Evolutionary conservation across 2,113 vertebrate genomes (phyloP).

Genomic region (Channa maculata): DNA sequence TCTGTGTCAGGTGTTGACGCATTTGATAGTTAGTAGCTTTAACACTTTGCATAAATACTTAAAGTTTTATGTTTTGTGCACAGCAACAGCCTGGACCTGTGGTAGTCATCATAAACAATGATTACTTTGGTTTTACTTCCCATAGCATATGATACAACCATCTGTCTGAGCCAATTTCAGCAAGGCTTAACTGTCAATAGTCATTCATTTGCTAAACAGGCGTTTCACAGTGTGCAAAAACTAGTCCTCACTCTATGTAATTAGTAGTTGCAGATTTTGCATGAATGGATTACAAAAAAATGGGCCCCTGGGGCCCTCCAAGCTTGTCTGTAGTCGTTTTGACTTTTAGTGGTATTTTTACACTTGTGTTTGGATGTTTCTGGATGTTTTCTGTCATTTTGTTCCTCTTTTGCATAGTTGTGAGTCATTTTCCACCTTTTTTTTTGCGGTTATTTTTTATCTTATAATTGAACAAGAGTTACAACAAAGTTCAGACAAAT

Average conservation of each 20-base stretch:
- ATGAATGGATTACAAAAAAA: too few relatives aligned
- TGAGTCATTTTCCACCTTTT: too few relatives aligned
- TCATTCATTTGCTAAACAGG: constrained; percentile 19
- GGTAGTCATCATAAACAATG: constrained; percentile 24
- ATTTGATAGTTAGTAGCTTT: constrained; percentile 5
- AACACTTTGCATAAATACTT: constrained; percentile 10
- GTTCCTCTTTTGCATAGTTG: too few relatives aligned
- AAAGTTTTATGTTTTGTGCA: constrained; percentile 21
- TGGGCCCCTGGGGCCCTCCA: too few relatives aligned
- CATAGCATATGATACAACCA: constrained; percentile 14
- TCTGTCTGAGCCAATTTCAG: constrained; percentile 15
- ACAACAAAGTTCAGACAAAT: too few relatives aligned
- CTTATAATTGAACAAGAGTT: too few relatives aligned
- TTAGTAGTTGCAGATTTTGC: not conserved
- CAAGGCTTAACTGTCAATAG: constrained; percentile 55
- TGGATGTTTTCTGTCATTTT: too few relatives aligned
- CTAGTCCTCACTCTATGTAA: constrained; percentile 4
- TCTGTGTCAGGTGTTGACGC: not conserved
- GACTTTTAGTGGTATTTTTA: too few relatives aligned
- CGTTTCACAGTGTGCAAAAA: constrained; percentile 7
- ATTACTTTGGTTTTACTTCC: constrained; percentile 26
- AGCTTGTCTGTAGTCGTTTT: too few relatives aligned
- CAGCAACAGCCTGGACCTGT: constrained; percentile 16
- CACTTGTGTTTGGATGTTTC: too few relatives aligned
- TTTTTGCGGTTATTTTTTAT: too few relatives aligned